phyloP scores from a whole-genome alignment of 1,140 invertebrate genomes.

The Drosophila gunungcola region DNA sequence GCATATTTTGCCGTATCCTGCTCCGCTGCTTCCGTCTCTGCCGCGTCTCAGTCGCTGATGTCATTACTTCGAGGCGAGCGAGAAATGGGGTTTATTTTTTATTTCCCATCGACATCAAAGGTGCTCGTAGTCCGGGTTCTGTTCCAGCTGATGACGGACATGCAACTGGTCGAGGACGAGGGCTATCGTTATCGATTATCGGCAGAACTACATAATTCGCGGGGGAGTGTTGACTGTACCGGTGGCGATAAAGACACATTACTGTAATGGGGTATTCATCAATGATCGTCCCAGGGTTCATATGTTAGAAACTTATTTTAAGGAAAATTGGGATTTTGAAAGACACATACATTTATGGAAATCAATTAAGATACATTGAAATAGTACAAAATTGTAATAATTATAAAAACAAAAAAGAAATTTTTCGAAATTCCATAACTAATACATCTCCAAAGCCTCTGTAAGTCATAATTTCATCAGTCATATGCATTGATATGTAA shows the following conservation, averaged over 20 bases:
- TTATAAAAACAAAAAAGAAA: too few relatives aligned
- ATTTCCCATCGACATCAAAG: constrained; percentile 34
- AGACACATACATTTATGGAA: too few relatives aligned
- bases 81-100: constrained; percentile 40
- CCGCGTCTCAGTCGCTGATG: constrained; percentile 35
- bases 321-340: too few relatives aligned
- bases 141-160: constrained; percentile 38
- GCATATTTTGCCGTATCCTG: constrained; percentile 45
- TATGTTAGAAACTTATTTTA: too few relatives aligned
- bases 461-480: too few relatives aligned
- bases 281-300: background rate
- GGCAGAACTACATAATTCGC: background rate
- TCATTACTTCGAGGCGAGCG: constrained; percentile 41
- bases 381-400: too few relatives aligned
- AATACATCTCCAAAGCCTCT: too few relatives aligned
- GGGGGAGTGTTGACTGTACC: constrained; percentile 10
- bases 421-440: too few relatives aligned
- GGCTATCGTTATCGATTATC: constrained; percentile 14
- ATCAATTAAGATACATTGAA: too few relatives aligned
- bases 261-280: background rate
- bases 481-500: too few relatives aligned
- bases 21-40: constrained; percentile 24
- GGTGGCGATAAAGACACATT: background rate
- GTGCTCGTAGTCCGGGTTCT: constrained; percentile 21
- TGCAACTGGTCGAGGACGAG: constrained; percentile 43